Base-by-base conservation (phyloP, 2,888 invertebrate genomes). In the Dasypolia templi region DNA sequence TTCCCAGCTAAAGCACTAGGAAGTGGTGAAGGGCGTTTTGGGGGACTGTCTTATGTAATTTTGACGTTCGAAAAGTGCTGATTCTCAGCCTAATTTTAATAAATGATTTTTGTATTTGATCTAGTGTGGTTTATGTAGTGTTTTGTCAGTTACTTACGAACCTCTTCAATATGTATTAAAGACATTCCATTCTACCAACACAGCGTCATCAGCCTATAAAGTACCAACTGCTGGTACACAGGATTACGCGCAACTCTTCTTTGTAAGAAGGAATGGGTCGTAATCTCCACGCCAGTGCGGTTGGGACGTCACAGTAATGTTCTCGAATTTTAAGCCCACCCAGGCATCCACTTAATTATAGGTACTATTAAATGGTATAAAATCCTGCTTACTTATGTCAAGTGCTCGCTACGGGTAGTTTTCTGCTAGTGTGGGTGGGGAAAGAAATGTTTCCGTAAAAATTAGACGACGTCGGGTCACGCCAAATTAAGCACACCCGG, bases 401-500 rank as follows among this genome's bases (percentile, higher is more conserved):
- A 85, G 59, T 67, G 12, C 62, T 65, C 64, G 44, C 68, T 70
- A 26, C 71, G 58, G 56, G 62, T 74, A 59, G 70, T 68, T 78
- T 84, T 72, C 65, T 55, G 62, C 63, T 70, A 78, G 65, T 86
- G 81, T 84, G 80, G 79, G 81, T 86, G 87, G 90, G 88, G 91
- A 89, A 94, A 91, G 90, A 91, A 92, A 92, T 88, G 86, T 91
- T 93, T 91, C 91, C 93, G 93, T 91, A 91, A 92, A 93, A 92
- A 93, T 91, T 91, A 90, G 90, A 92, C 91, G 92, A 85, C 89
- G 90, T 67, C 83, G 77, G 87, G 91, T 92, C 92, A 94, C 91
- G 93, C 89, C 91, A 91, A 91, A 91, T 92, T 92, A 89, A 90
- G 87, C 92, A 90, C 88, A 89, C 90, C 89, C 79, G 86, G 86